Percentiles rank a stretch among this genome's conserved stretches.
Conservation (phyloP, 1,140 invertebrate genomes). For the Pseudomyrmex sp. region DNA sequence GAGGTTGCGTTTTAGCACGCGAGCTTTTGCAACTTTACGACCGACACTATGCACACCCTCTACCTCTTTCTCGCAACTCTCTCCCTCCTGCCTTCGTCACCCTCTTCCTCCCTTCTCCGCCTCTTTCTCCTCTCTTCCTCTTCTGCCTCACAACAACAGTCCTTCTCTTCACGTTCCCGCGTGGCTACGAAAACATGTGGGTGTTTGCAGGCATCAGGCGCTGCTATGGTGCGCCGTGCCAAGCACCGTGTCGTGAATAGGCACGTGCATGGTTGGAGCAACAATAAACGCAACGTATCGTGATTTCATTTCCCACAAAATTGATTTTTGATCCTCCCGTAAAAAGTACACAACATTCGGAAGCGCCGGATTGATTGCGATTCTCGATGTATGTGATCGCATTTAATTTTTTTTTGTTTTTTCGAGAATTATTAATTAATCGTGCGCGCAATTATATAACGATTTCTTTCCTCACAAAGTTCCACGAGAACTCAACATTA, state of each 20-base stretch:
- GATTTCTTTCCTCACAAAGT: background rate
- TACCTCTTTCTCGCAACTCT: conserved; percentile 19
- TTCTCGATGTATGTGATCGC: background rate
- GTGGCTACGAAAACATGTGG: conserved; percentile 51
- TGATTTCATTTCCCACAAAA: conserved; percentile 29
- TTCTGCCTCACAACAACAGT: background rate
- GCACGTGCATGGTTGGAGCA: conserved; percentile 50
- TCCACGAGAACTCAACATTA: too few species aligned
- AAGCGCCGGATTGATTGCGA: background rate
- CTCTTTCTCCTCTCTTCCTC: background rate
- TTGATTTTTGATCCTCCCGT: conserved; percentile 39
- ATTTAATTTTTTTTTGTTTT: too few species aligned
- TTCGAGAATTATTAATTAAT: background rate
- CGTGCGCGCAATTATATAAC: background rate
- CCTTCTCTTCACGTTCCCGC: conserved; percentile 8
- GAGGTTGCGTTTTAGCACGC: conserved; percentile 61
- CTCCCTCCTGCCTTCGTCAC: too few species aligned
- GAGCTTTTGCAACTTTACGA: conserved; percentile 66
- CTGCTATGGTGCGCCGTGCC: conserved; percentile 60
- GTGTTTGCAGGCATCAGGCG: conserved; percentile 43
- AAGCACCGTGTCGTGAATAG: conserved; percentile 56
- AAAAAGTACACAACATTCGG: background rate
- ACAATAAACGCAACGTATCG: conserved; percentile 44
- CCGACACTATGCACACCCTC: conserved; percentile 54
- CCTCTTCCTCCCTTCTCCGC: background rate